Base-by-base conservation (phyloP, 2,888 invertebrate species). In the Proisotoma minuta region DNA sequence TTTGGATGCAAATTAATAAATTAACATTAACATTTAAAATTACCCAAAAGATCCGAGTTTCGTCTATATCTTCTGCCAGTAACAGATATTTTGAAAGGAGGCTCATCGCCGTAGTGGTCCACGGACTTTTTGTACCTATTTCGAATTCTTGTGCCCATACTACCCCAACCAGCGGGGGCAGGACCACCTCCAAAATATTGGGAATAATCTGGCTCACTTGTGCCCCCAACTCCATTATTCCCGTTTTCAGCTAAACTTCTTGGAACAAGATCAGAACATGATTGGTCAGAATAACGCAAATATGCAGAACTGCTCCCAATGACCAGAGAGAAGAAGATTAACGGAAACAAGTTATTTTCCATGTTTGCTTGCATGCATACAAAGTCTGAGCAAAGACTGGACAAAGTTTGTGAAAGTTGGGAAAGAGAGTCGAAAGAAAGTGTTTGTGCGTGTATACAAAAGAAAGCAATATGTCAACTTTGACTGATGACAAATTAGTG, bases 261-360 rank as follows among this genome's bases (percentile, higher is more conserved):
- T 15, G 73, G 73, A n/a, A 61, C 59, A 34, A 73, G 59, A 53
- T 72, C 71, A 15, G 68, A 59, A 48, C 73, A 73, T 29, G 69
- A 69, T 15, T 69, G 68, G 29, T 69, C 66, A 4, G 63, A 64
- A 57, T 67, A 73, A 22, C 62, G 53, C n/a, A 60, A 57, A 40
- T 50, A 60, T 12, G 61, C n/a, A n/a, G n/a, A n/a, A n/a, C n/a
- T n/a, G n/a, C n/a, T n/a, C n/a, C n/a, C n/a, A n/a, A n/a, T n/a
- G n/a, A n/a, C n/a, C n/a, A n/a, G n/a, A n/a, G n/a, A n/a, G n/a
- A n/a, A n/a, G n/a, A n/a, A n/a, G n/a, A n/a, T n/a, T n/a, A n/a
- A n/a, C n/a, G n/a, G n/a, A n/a, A n/a, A n/a, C n/a, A n/a, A n/a
- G n/a, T n/a, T n/a, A n/a, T n/a, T n/a, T n/a, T n/a, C n/a, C n/a